Base-by-base conservation (phyloP, 2,888 invertebrate species). In the Lasioglossum leucozonium region DNA sequence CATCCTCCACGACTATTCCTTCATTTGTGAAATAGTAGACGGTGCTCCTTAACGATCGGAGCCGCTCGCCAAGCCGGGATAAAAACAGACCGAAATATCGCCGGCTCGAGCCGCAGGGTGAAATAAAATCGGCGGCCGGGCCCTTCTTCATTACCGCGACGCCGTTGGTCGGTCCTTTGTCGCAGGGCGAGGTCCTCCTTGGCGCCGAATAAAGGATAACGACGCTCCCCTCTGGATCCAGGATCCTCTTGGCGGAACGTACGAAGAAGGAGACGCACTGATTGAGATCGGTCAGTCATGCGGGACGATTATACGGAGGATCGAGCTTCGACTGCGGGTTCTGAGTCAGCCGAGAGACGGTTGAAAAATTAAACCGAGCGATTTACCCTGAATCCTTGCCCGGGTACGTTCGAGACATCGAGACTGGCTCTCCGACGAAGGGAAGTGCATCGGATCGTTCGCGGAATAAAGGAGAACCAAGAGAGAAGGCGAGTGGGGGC, bases 231-330 rank as follows among this genome's bases (percentile, higher is more conserved):
- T 51, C 11, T 10, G 58, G 51, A 75, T 62, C 62, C 62, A 26
- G 62, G 73, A 84, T 40, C 40, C 67, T 55, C 47, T 55, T 37
- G 37, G 76, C 47, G 34, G 71, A 72, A 73, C 69, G 67, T 30
- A 73, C 72, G 72, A 55, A 69, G 72, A 65, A 47, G 40, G 26
- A 44, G 79, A 65, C 69, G 58, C 76, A 65, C 62, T 79, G 86
- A 86, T 84, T 74, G 87, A 84, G 72, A 84, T 81, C 81, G 86
- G 86, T 77, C 87, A 84, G 65, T 86, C 79, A 86, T 81, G 83
- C 81, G 81, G 81, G 83, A 83, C 82, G 82, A 87, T 87, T 86
- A 86, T 77, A 75, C 71, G 71, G 40, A 37, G 77, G 73, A 81
- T 83, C 78, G 81, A 71, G 82, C 65, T 78, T 76, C 79, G 55